These are phyloP conservation scores for Pempheris klunzingeri DNA, from an alignment of 2,797 vertebrate genomes.

Conservation along the genomic window DNA sequence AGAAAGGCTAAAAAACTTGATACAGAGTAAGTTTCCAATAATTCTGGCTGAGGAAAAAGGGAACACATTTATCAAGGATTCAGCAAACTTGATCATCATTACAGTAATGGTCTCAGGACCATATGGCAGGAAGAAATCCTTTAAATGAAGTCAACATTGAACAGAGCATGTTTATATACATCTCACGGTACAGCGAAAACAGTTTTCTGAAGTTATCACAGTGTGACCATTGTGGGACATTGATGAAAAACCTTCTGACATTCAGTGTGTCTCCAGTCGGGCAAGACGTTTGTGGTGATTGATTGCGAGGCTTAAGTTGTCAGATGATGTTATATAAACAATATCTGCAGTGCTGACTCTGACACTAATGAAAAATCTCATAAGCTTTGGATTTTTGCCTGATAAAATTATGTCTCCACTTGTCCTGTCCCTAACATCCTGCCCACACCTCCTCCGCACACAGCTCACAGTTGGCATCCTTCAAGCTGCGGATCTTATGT, in stretches of 20 bases:
- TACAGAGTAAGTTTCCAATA: not conserved
- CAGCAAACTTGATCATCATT: conserved; percentile 17
- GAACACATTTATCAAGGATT: conserved; percentile 13
- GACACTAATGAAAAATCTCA: conserved; percentile 21
- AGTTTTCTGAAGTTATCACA: conserved; percentile 1
- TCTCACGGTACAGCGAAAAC: not conserved
- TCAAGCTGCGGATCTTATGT: conserved; percentile 97
- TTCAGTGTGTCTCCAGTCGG: conserved; percentile 7
- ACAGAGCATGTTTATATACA: not conserved
- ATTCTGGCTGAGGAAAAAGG: not conserved
- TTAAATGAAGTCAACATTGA: conserved; percentile 8
- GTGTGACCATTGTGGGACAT: conserved; percentile 32
- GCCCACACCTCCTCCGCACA: conserved; percentile 16
- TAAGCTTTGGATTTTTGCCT: conserved; percentile 9
- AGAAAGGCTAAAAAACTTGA: not conserved
- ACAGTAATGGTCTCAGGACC: conserved; percentile 8
- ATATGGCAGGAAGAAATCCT: conserved; percentile 6
- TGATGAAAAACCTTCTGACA: conserved; percentile 35
- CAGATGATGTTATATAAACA: conserved; percentile 45
- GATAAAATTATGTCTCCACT: conserved; percentile 12
- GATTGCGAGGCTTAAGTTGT: conserved; percentile 40
- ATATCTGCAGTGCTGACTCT: conserved; percentile 35
- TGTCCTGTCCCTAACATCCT: not conserved
- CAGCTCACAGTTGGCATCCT: conserved; percentile 97
- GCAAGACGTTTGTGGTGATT: conserved; percentile 30